phyloP scores from a whole-genome alignment of 2,113 vertebrate species.

The Myrmecobius fasciatus region DNA sequence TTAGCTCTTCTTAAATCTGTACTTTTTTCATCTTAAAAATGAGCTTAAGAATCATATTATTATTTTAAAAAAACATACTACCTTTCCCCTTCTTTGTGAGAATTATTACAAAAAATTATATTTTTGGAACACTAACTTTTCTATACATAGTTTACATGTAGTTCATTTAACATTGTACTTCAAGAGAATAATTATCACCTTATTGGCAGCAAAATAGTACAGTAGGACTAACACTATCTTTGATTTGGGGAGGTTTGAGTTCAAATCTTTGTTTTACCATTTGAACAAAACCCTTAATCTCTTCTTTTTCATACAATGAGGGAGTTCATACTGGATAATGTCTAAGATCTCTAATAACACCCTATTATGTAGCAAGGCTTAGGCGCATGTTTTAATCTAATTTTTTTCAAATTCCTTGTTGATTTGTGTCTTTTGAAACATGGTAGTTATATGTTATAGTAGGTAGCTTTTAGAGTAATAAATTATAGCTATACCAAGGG shows the following conservation, averaged over 20 bases:
- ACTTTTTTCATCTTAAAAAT: constrained; percentile 8
- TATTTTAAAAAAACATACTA: neutral
- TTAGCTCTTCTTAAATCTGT: neutral
- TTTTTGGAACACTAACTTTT: neutral
- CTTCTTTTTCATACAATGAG: neutral
- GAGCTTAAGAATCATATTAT: neutral
- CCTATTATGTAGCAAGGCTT: neutral
- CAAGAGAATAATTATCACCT: neutral
- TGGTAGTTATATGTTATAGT: neutral
- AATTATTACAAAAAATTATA: neutral
- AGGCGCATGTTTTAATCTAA: neutral
- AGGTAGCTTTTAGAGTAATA: neutral
- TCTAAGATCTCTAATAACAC: neutral
- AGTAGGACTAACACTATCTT: neutral
- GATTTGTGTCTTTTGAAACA: neutral
- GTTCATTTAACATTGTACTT: neutral
- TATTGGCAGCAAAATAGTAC: neutral
- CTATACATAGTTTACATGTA: neutral
- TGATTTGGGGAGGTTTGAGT: neutral
- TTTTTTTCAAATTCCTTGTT: neutral
- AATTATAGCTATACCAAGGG: neutral
- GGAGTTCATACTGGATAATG: neutral
- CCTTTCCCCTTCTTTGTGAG: neutral
- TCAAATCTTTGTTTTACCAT: neutral
- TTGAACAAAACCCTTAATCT: neutral